phyloP scores from a whole-genome alignment of 2,113 vertebrate genomes.

The Triplophysa siluroides region DNA sequence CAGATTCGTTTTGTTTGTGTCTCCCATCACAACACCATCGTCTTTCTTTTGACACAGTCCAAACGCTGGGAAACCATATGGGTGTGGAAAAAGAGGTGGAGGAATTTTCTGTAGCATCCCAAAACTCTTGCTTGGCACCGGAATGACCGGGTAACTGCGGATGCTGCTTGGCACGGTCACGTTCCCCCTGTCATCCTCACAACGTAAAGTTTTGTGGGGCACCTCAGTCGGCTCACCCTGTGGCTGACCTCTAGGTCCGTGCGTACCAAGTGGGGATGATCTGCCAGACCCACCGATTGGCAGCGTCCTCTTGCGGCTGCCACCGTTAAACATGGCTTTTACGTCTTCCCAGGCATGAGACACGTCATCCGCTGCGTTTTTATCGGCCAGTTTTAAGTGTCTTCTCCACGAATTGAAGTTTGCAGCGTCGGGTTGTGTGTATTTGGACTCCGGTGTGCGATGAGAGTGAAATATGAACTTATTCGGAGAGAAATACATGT shows the following conservation, averaged over 20 bases:
- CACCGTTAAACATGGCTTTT: slow-evolving; percentile 97
- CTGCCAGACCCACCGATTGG: slow-evolving; percentile 71
- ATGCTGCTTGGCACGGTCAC: slow-evolving; percentile 71
- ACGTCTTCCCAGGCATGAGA: slow-evolving; percentile 94
- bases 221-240: slow-evolving; percentile 67
- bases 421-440: slow-evolving; percentile 89
- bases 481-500: slow-evolving; percentile 92
- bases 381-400: slow-evolving; percentile 86
- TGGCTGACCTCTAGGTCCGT: slow-evolving; percentile 56
- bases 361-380: slow-evolving; percentile 79
- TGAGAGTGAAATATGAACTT: slow-evolving; percentile 94
- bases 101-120: slow-evolving; percentile 93
- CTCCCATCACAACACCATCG: slow-evolving; percentile 70
- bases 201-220: slow-evolving; percentile 76
- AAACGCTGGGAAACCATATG: slow-evolving; percentile 91
- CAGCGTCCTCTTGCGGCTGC: slow-evolving; percentile 91
- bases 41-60: slow-evolving; percentile 93
- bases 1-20: slow-evolving; percentile 71
- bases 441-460: slow-evolving; percentile 88
- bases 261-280: slow-evolving; percentile 66
- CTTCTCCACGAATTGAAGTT: slow-evolving; percentile 93
- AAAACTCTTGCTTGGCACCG: slow-evolving; percentile 93
- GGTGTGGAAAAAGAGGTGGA: slow-evolving; percentile 89
- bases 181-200: slow-evolving; percentile 72
- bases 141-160: slow-evolving; percentile 92